A percentile compares a stretch with the other conserved stretches of the same genome.
Conservation (phyloP, 2,888 invertebrate species). For the Syrista parreyssii region DNA sequence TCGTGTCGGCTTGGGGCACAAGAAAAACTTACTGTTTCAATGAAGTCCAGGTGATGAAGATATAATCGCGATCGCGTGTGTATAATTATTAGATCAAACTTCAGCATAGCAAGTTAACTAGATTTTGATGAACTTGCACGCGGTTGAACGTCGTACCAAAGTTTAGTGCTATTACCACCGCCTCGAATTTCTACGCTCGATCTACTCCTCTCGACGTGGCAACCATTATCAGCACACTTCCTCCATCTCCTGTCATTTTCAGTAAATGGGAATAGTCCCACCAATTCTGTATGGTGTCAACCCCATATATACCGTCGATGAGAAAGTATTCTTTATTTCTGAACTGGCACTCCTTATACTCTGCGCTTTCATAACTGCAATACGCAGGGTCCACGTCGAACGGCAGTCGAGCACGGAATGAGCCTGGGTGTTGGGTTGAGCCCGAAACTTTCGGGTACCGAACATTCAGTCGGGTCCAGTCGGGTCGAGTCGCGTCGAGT, state of each 20-base stretch:
- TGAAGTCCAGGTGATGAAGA: constrained; percentile 42
- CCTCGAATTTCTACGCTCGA: neutral
- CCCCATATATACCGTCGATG: too few species aligned
- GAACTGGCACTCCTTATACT: too few species aligned
- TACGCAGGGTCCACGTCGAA: too few species aligned
- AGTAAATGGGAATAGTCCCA: too few species aligned
- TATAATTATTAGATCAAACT: constrained; percentile 59
- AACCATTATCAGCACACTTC: too few species aligned
- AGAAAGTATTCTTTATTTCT: too few species aligned
- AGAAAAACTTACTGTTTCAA: constrained; percentile 14
- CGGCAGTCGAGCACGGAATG: neutral
- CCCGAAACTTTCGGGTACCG: too few species aligned
- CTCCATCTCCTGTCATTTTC: too few species aligned
- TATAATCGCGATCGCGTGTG: constrained; percentile 58
- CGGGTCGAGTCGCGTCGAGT: constrained; percentile 1
- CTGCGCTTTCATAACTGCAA: too few species aligned
- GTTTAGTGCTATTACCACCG: constrained; percentile 19
- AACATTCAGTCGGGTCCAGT: neutral
- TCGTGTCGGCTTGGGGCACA: too few species aligned
- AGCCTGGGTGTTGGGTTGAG: neutral
- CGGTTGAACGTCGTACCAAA: constrained; percentile 29
- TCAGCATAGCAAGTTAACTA: constrained; percentile 52
- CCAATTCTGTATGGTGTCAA: too few species aligned
- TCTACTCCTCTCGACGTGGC: too few species aligned
- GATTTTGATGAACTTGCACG: constrained; percentile 44